Base-by-base conservation (phyloP, 2,888 invertebrate genomes). In the Amblyteles armatorius region DNA sequence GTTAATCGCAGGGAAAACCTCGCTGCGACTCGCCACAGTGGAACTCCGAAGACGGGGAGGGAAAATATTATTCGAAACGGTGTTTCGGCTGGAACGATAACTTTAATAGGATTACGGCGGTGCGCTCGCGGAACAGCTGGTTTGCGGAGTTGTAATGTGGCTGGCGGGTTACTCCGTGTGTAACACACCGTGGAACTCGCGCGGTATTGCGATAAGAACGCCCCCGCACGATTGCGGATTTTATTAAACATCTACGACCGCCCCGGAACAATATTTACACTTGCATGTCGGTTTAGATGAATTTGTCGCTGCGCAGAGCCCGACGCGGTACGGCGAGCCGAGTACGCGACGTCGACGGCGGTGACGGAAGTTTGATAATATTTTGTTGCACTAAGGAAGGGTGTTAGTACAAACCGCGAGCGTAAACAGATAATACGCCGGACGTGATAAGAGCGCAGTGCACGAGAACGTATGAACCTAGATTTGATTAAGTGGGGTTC, bases 1-100 rank as follows among this genome's bases (percentile, higher is more conserved):
- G 74, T 50, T 76, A 76, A 76, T 65, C 74, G 40, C 50, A 22
- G 9, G 22, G 72, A 44, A 65, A 72, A 72, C 52, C 16, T 26
- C 26, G 4, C 26, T 16, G 26, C 29, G 11, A 22, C 40, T 19
- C 16, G 19, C 57, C 1, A 67, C 57, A 48, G 60, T n/a, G 22
- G 57, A 68, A 73, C 48, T 80, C 40, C 6, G 19, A 65, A 44
- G 11, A 55, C n/a, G 16, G 6, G 0, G 11, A 65, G n/a, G 16
- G 19, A 50, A 57, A 57, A 68, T 60, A 68, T 80, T 80, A 22
- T 67, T 33, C 29, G 52, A 55, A 33, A 52, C 68, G 33, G 48
- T 79, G 57, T 50, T 81, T 76, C 22, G 40, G 33, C 60, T 40
- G 33, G 50, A 68, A 52, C 68, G 33, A 74, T 80, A 74, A 80